Evolutionary conservation across 1,140 invertebrate genomes (phyloP).

Genomic region (Armadillidium nasatum): DNA sequence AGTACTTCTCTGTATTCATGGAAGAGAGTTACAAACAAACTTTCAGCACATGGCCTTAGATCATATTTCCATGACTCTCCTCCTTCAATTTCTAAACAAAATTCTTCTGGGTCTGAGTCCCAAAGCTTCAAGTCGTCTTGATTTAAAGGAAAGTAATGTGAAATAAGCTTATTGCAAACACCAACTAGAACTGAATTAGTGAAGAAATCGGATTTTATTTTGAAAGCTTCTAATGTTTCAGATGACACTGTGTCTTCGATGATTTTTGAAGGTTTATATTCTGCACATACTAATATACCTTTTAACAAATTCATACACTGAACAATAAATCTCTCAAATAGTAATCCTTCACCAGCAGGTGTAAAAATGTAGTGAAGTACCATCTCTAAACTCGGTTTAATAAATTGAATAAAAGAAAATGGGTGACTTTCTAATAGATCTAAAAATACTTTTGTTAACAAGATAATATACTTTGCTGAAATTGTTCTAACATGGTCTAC

Average conservation of each 20-base stretch:
- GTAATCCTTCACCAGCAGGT: conserved; percentile 63
- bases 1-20: conserved; percentile 68
- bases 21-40: conserved; percentile 76
- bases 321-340: conserved; percentile 80
- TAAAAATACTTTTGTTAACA: conserved; percentile 57
- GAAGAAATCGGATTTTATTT: conserved; percentile 69
- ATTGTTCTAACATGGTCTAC: conserved; percentile 58
- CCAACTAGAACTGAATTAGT: conserved; percentile 63
- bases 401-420: conserved; percentile 70
- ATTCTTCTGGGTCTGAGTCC: conserved; percentile 84
- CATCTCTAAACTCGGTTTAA: conserved; percentile 72
- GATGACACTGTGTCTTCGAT: conserved; percentile 56
- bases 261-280: conserved; percentile 64
- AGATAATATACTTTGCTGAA: conserved; percentile 72
- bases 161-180: conserved; percentile 76
- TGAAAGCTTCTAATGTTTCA: conserved; percentile 58
- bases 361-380: conserved; percentile 81
- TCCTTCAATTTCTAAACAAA: conserved; percentile 53
- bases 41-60: conserved; percentile 79
- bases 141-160: conserved; percentile 81
- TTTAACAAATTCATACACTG: conserved; percentile 86
- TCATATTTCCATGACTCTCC: conserved; percentile 90
- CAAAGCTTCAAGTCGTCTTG: conserved; percentile 77
- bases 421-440: conserved; percentile 70
- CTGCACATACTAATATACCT: conserved; percentile 67